Conservation (phyloP, 2,888 invertebrate genomes). For the Agriopis marginaria region DNA sequence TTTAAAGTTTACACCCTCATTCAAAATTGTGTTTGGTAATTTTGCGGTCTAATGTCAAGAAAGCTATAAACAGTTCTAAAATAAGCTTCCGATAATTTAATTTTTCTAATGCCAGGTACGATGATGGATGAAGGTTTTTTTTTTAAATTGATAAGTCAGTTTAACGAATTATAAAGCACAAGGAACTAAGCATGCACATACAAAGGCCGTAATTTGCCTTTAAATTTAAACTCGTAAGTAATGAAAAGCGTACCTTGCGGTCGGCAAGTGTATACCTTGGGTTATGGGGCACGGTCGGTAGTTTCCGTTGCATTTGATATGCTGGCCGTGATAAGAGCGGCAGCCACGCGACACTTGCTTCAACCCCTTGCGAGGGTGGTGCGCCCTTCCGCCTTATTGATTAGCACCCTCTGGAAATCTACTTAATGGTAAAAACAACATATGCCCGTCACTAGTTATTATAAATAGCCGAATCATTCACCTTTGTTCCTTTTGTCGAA, state of each 20-base stretch:
- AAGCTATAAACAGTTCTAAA: background rate
- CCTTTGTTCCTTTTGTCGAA: constrained; percentile 9
- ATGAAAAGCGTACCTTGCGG: constrained; percentile 46
- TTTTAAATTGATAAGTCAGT: constrained; percentile 2
- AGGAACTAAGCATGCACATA: constrained; percentile 20
- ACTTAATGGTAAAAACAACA: constrained; percentile 68
- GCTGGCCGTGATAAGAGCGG: constrained; percentile 77
- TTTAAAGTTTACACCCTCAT: background rate
- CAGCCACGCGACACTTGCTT: constrained; percentile 81
- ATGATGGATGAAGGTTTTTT: background rate
- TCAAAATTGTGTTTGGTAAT: too few relatives aligned
- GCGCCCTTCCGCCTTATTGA: constrained; percentile 84
- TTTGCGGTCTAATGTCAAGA: background rate
- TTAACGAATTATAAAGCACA: constrained; percentile 18
- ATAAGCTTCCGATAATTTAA: constrained; percentile 4
- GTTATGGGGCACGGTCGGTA: constrained; percentile 63
- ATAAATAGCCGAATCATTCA: constrained; percentile 43
- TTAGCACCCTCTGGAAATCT: constrained; percentile 75
- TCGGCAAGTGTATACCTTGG: constrained; percentile 41
- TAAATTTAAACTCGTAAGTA: constrained; percentile 40
- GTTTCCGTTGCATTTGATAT: constrained; percentile 80
- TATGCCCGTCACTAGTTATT: constrained; percentile 54
- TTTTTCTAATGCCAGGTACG: background rate
- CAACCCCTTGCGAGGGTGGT: constrained; percentile 81
- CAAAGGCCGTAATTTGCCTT: constrained; percentile 35